A percentile compares a stretch with the other conserved stretches of the same genome.
phyloP scores from a whole-genome alignment of 2,888 invertebrate genomes.

The Petrophora chlorosata region DNA sequence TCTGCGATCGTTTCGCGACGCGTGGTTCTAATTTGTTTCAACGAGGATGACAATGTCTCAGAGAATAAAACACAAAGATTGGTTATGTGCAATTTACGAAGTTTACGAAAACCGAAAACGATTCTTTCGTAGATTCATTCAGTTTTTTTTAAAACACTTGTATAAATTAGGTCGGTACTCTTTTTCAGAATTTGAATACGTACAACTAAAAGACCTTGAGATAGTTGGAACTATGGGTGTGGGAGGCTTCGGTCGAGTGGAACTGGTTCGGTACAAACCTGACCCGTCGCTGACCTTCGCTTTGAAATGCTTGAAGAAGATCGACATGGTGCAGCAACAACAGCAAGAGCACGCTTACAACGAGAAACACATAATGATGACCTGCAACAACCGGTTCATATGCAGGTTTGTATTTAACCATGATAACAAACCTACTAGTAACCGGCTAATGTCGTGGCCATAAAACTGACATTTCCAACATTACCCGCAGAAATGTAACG shows the following conservation, averaged over 20 bases:
- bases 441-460: background rate
- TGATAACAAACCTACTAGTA: background rate
- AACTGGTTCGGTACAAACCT: slow-evolving; percentile 86
- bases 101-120: too few relatives aligned
- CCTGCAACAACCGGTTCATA: slow-evolving; percentile 91
- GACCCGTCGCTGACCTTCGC: slow-evolving; percentile 87
- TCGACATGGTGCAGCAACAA: slow-evolving; percentile 93
- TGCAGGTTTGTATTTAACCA: slow-evolving; percentile 83
- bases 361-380: slow-evolving; percentile 93
- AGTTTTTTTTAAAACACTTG: too few relatives aligned
- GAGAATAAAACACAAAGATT: too few relatives aligned
- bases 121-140: too few relatives aligned
- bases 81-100: too few relatives aligned
- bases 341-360: slow-evolving; percentile 95
- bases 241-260: slow-evolving; percentile 96
- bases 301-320: slow-evolving; percentile 94
- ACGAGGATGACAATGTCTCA: too few relatives aligned
- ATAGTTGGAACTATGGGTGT: slow-evolving; percentile 94
- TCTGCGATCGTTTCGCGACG: too few relatives aligned
- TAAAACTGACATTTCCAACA: too few relatives aligned
- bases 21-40: too few relatives aligned
- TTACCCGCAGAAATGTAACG: slow-evolving; percentile 12
- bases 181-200: slow-evolving; percentile 84
- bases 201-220: slow-evolving; percentile 91
- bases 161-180: too few relatives aligned